Evolutionary conservation across 2,113 vertebrate species (phyloP).

Genomic region (Rhea americana): DNA sequence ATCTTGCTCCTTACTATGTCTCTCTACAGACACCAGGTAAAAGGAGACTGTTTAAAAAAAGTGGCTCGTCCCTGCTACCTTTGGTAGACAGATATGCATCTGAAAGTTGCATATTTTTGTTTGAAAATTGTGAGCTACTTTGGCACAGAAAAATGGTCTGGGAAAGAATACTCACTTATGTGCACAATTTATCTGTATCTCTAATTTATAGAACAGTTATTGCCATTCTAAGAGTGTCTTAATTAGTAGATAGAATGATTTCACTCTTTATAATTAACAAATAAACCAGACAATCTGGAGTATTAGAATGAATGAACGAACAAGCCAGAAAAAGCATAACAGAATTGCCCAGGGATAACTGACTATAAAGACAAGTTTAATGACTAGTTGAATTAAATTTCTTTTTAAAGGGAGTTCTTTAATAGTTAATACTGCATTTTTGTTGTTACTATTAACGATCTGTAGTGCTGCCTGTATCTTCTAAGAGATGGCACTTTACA

Average conservation of each 20-base stretch:
- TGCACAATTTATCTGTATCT: too few relatives aligned
- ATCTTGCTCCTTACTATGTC: not conserved
- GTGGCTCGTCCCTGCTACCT: not conserved
- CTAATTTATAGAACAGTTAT: not conserved
- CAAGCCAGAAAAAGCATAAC: not conserved
- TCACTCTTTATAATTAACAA: not conserved
- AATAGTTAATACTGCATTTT: not conserved
- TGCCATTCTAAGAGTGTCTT: not conserved
- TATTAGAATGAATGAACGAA: not conserved
- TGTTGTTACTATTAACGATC: not conserved
- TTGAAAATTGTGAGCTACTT: not conserved
- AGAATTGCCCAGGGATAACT: not conserved
- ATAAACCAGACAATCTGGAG: not conserved
- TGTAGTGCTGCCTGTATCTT: not conserved
- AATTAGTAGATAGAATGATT: constrained; percentile 36
- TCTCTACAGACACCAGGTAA: not conserved
- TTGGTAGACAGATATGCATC: not conserved
- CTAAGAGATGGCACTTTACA: not conserved
- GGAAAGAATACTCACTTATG: not conserved
- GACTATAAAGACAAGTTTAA: not conserved
- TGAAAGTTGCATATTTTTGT: not conserved
- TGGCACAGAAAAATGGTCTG: not conserved
- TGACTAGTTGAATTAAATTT: not conserved
- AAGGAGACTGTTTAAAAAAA: fast-evolving
- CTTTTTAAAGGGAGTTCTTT: not conserved